Conservation (phyloP, 2,888 invertebrate genomes). For the Nasonovia ribisnigri region DNA sequence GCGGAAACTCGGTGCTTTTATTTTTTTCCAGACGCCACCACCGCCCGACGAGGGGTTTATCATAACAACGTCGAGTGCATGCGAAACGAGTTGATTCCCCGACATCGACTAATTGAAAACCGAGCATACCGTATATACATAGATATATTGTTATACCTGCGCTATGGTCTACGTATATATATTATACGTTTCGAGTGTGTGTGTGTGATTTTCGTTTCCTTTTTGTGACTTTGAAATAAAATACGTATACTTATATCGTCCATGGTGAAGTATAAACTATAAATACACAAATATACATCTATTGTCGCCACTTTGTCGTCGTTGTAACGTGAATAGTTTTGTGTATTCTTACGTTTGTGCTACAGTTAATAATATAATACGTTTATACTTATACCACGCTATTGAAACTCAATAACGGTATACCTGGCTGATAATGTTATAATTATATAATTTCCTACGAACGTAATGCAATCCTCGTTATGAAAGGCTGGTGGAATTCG, state of each 20-base stretch:
- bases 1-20: constrained; percentile 26
- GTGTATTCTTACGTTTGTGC: not conserved
- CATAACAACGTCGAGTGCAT: constrained; percentile 56
- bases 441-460: not conserved
- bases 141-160: not conserved
- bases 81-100: constrained; percentile 58
- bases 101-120: constrained; percentile 57
- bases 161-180: not conserved
- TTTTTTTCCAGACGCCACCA: not conserved
- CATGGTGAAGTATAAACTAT: not conserved
- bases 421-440: not conserved
- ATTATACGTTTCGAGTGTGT: not conserved
- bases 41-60: constrained; percentile 38
- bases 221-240: not conserved
- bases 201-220: not conserved
- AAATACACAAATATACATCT: no score
- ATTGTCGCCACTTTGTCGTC: no score
- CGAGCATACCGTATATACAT: not conserved
- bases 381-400: not conserved
- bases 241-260: not conserved
- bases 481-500: not conserved
- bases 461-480: not conserved
- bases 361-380: not conserved
- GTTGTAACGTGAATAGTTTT: not conserved
- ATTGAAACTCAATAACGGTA: not conserved